Percentiles rank a stretch among this genome's conserved stretches.
Conservation (phyloP, 2,113 vertebrate genomes). For the Leucosticte australis region DNA sequence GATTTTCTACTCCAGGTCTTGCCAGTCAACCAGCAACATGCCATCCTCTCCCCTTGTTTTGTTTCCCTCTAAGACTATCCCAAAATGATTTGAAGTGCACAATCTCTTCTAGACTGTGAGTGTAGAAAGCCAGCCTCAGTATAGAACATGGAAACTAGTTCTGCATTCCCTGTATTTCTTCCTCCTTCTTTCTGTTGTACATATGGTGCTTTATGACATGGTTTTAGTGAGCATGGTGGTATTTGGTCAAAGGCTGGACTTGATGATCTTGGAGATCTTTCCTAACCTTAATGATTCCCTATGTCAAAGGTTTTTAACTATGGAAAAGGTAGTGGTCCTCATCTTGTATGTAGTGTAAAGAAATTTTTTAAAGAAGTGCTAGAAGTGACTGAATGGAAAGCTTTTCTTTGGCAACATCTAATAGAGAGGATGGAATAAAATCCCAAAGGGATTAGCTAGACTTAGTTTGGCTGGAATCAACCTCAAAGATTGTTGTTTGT, state of each 20-base stretch:
- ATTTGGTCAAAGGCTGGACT: not conserved
- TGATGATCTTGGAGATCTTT: not conserved
- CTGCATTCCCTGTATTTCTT: not conserved
- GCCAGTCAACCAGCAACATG: not conserved
- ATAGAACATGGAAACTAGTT: not conserved
- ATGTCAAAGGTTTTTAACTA: not conserved
- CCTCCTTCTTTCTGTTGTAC: not conserved
- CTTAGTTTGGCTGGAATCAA: not conserved
- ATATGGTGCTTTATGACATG: no score
- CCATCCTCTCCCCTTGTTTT: rapidly evolving
- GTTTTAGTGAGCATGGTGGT: not conserved
- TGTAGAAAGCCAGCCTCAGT: not conserved
- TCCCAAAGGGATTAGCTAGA: not conserved
- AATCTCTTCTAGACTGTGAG: not conserved
- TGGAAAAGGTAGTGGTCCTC: not conserved
- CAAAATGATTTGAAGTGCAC: not conserved
- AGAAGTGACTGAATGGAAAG: not conserved
- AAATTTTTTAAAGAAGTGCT: not conserved
- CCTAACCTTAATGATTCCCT: not conserved
- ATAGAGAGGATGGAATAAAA: not conserved
- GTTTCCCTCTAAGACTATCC: not conserved
- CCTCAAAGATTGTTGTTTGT: not conserved
- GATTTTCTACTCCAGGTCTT: not conserved
- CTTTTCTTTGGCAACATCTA: not conserved
- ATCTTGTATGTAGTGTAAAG: not conserved